phyloP scores from a whole-genome alignment of 64 coral and sea anemone genomes.

The Acropora tenuis region DNA sequence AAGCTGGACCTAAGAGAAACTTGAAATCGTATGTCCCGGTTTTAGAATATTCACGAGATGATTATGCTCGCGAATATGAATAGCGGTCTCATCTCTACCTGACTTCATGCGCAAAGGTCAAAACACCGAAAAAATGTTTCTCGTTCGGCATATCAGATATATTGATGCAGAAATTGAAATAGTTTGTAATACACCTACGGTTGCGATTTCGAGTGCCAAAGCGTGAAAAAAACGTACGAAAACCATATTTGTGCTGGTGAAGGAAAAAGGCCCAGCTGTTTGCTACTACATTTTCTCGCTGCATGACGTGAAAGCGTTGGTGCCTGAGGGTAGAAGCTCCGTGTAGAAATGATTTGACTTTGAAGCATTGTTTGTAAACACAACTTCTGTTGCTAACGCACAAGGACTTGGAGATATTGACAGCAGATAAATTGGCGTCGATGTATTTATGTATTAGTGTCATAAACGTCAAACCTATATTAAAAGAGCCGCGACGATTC shows the following conservation, averaged over 20 bases:
- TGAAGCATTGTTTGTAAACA: conserved; percentile 39
- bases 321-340: not conserved
- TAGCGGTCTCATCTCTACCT: not conserved
- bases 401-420: conserved; percentile 39
- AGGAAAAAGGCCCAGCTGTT: not conserved
- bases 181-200: no score
- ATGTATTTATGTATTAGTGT: not conserved
- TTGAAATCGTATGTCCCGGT: not conserved
- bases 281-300: not conserved
- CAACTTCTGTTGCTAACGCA: conserved; percentile 33
- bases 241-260: not conserved
- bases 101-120: not conserved
- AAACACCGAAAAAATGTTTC: not conserved
- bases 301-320: not conserved
- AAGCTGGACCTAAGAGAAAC: not conserved
- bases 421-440: not conserved
- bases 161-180: not conserved
- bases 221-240: not conserved
- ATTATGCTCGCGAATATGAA: not conserved
- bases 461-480: not conserved
- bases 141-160: not conserved
- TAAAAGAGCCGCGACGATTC: not conserved
- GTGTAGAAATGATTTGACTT: not conserved
- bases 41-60: not conserved
- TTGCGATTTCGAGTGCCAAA: not conserved